phyloP scores from a whole-genome alignment of 2,113 vertebrate genomes.

The Zeus faber region DNA sequence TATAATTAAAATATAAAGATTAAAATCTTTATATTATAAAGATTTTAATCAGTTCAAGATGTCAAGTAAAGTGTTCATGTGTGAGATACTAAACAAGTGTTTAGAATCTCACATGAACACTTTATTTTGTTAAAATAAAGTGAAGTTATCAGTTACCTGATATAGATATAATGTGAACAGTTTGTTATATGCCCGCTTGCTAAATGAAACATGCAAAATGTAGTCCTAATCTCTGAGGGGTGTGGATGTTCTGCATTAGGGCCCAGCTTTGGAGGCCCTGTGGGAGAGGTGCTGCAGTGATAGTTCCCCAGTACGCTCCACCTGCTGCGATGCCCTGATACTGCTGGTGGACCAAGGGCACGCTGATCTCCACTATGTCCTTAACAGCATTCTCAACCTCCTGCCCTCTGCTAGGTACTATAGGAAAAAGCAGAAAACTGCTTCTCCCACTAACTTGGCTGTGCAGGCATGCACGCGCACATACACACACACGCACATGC shows the following conservation, averaged over 20 bases:
- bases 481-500: background rate
- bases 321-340: constrained; percentile 86
- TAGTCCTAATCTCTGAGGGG: no score
- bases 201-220: no score
- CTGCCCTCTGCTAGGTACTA: constrained; percentile 91
- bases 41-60: no score
- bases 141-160: no score
- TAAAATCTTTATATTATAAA: no score
- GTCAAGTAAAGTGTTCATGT: no score
- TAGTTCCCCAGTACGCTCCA: constrained; percentile 75
- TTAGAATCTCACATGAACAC: no score
- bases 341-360: constrained; percentile 88
- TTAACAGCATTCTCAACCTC: constrained; percentile 85
- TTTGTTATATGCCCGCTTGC: no score
- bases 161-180: no score
- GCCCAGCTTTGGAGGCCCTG: constrained; percentile 82
- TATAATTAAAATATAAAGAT: no score
- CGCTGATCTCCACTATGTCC: constrained; percentile 81
- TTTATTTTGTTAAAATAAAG: constrained; percentile 2
- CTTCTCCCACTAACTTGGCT: background rate
- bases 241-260: constrained; percentile 76
- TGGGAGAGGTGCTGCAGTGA: constrained; percentile 93
- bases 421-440: no score
- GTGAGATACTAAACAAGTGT: no score
- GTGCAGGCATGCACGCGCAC: background rate